Evolutionary conservation across 2,888 invertebrate species (phyloP), one percentile per base, ranked within the genome.

Genomic region (Tanypteryx hageni): DNA sequence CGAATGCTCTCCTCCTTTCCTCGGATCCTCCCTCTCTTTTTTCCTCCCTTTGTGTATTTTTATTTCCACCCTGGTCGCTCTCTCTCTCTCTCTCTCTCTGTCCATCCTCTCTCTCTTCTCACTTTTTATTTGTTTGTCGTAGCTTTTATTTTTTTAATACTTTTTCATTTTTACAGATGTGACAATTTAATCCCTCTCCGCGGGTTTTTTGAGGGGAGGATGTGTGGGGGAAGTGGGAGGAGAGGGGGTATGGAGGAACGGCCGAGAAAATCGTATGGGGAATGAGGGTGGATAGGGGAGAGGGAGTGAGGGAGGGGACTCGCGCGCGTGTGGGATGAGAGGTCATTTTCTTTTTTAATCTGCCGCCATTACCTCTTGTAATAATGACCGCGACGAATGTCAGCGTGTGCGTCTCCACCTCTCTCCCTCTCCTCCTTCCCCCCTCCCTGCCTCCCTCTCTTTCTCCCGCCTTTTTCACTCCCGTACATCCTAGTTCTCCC

Each of bases 141-240:
- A 10, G 16, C 82, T 82, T 59, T 14, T 89, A 61, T 89, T 89
- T 89, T 61, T 89, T 89, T 44, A 89, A 89, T 68, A 64, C 89
- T 89, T 89, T 89, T 89, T 89, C 89, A 89, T 89, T 89, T 89
- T 89, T 89, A 89, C 89, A 89, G 89, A 89, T 89, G 89, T 89
- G 89, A 89, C 89, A 89, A 89, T 89, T 89, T 89, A 89, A 89
- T 89, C 89, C 86, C 89, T 89, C 83, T 64, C 64, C 10, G 56
- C n/a, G 56, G 4, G 56, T 83, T 57, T 57, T 83, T 56, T 57
- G n/a, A 57, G 56, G 83, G 56, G 83, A 44, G 13, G 31, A 44
- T 14, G 82, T 14, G 44, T 8, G 82, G 18, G 31, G 31, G 82
- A 0, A n/a, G 7, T 16, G 7, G 13, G 64, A 13, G 64, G 64